Percentiles rank a stretch among this genome's conserved stretches.
Conservation (phyloP, 30 jellyfish, hydroid and myxozoan species). For the Sanderia malayensis region DNA sequence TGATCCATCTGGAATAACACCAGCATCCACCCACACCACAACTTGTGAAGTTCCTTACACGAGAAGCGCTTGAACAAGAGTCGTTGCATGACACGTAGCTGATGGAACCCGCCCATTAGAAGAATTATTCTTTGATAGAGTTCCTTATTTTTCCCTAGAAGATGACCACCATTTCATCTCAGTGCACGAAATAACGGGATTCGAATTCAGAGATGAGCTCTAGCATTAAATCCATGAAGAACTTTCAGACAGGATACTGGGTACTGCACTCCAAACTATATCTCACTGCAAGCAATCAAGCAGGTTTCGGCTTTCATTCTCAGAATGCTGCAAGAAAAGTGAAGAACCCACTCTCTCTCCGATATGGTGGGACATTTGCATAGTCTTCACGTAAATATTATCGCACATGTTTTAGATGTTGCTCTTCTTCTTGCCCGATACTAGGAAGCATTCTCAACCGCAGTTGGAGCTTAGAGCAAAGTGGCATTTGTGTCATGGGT, state of each 20-base stretch:
- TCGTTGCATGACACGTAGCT: slow-evolving; percentile 1
- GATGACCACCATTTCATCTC: slow-evolving; percentile 16
- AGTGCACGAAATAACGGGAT: background rate
- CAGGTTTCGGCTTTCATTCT: background rate
- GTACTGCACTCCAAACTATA: background rate
- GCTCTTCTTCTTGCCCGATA: background rate
- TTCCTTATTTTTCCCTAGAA: slow-evolving; percentile 6
- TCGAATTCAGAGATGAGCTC: background rate
- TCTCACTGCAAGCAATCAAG: background rate
- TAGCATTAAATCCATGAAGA: background rate
- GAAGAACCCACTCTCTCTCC: background rate
- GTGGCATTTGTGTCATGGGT: slow-evolving; percentile 25
- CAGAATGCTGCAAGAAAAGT: background rate
- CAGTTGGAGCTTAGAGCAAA: slow-evolving; percentile 5
- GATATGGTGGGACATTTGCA: background rate
- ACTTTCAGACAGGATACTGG: background rate
- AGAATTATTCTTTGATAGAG: background rate
- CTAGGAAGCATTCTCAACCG: background rate
- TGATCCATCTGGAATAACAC: background rate
- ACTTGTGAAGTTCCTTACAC: background rate
- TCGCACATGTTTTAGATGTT: background rate
- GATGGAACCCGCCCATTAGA: slow-evolving; percentile 22
- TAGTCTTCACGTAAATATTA: background rate
- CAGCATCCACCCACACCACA: slow-evolving; percentile 9
- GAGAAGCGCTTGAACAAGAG: background rate